These are phyloP conservation scores for Spilogale gracilis DNA, from an alignment of 2,113 vertebrate genomes.

Conservation along the genomic window DNA sequence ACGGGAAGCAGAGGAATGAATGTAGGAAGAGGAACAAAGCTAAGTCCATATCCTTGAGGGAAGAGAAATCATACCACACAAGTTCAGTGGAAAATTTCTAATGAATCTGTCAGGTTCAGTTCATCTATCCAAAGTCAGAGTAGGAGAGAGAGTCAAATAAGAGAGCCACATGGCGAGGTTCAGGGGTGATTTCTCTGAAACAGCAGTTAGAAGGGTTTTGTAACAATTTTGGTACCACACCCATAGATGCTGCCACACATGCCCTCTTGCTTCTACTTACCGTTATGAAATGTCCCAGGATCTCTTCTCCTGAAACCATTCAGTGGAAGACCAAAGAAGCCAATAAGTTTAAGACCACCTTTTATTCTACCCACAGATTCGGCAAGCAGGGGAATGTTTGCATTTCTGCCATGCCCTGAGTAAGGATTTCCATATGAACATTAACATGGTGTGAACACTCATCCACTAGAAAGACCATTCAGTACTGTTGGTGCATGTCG, in stretches of 20 bases:
- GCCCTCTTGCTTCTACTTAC: background rate
- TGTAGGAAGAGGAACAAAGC: background rate
- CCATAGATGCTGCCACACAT: background rate
- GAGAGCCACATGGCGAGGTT: background rate
- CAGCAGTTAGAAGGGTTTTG: slow-evolving; percentile 5
- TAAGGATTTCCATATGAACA: background rate
- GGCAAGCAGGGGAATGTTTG: background rate
- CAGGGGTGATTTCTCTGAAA: background rate
- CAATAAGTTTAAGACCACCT: background rate
- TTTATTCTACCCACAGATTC: slow-evolving; percentile 5
- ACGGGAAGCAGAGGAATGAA: background rate
- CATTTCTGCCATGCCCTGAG: background rate
- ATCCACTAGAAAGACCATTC: background rate
- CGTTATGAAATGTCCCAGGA: background rate
- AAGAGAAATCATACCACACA: background rate
- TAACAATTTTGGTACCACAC: background rate
- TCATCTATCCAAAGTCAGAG: background rate
- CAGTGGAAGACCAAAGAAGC: background rate
- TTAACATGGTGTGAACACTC: background rate
- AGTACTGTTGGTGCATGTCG: background rate
- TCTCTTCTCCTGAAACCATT: slow-evolving; percentile 26
- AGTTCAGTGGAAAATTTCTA: background rate
- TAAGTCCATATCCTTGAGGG: background rate
- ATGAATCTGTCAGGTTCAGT: background rate
- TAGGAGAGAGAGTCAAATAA: background rate